Base-by-base conservation (phyloP, 1,140 invertebrate species). In the Ceratina japonica region DNA sequence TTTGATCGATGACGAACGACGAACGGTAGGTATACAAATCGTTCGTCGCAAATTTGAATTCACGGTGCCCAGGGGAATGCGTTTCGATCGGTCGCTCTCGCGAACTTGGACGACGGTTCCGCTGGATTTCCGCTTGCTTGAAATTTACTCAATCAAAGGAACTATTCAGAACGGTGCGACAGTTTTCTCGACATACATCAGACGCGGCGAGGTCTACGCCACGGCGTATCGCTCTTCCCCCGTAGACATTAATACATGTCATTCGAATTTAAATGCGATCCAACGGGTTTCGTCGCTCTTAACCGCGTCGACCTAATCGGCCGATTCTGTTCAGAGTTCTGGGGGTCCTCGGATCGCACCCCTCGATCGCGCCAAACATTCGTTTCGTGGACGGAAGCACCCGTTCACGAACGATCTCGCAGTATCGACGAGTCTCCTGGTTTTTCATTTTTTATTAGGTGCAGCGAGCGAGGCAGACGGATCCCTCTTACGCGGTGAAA, bases 191-290 rank as follows among this genome's bases (percentile, higher is more conserved):
- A 44, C 37, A 8, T 44, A 44, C 37, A 16, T 62, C 54, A 22
- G 16, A 54, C 49, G 3, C 31, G 7, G 13, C 15, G 59, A 64
- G 72, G 59, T n/a, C n/a, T n/a, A n/a, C n/a, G 75, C 71, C 63
- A 64, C 51, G n/a, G 31, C 51, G n/a, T 76, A 76, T 76, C 75
- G 76, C 76, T 80, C 69, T 51, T 63, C 44, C 31, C 56, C 18
- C 5, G 5, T 37, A 49, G n/a, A n/a, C n/a, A n/a, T n/a, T n/a
- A 51, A 20, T 76, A 69, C 70, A 56, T 13, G 62, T 76, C 51
- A n/a, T 69, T 56, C n/a, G n/a, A 54, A 49, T 56, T 76, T 52
- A 24, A 15, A 49, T 31, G 37, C 10, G 18, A 65, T 66, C 8
- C 62, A 80, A 80, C 59, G 79, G 77, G 66, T 12, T 2, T 10